phyloP scores from a whole-genome alignment of 92 coral and sea anemone species.

The Palythoa caribaeorum region DNA sequence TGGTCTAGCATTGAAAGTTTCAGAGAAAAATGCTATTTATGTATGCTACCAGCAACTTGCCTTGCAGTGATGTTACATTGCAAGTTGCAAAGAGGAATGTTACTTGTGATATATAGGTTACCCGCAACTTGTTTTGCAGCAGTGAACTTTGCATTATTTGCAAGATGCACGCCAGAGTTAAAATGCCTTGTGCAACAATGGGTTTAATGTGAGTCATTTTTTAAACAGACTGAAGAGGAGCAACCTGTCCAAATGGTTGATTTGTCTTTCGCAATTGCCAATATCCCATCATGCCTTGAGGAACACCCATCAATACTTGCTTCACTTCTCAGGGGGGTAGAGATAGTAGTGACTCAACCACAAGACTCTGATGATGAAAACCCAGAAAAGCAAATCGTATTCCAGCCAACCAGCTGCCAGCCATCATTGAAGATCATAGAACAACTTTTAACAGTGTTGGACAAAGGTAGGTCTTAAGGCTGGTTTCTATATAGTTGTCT shows the following conservation, averaged over 20 bases:
- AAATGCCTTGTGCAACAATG: too few relatives aligned
- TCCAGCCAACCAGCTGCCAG: conserved; percentile 85
- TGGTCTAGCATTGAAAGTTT: too few relatives aligned
- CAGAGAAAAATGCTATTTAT: too few relatives aligned
- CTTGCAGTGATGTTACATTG: too few relatives aligned
- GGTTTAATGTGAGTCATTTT: not conserved
- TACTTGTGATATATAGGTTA: too few relatives aligned
- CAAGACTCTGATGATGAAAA: conserved; percentile 78
- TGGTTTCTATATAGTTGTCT: too few relatives aligned
- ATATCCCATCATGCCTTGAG: conserved; percentile 66
- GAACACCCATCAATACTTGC: conserved; percentile 70
- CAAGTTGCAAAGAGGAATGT: too few relatives aligned
- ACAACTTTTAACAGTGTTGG: conserved; percentile 71
- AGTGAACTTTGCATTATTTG: too few relatives aligned
- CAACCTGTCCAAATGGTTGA: conserved; percentile 79
- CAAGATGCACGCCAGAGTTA: too few relatives aligned
- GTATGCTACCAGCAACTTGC: too few relatives aligned
- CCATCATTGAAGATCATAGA: conserved; percentile 71
- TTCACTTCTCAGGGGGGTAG: conserved; percentile 79
- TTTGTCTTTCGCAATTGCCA: conserved; percentile 68
- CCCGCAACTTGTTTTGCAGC: too few relatives aligned
- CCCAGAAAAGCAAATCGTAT: conserved; percentile 78
- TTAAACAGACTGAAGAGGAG: conserved; percentile 75
- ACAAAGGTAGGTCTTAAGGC: conserved; percentile 62
- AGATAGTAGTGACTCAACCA: conserved; percentile 65